Percentiles rank a stretch among this genome's conserved stretches.
Conservation (phyloP, 2,113 vertebrate genomes). For the Abramis brama region DNA sequence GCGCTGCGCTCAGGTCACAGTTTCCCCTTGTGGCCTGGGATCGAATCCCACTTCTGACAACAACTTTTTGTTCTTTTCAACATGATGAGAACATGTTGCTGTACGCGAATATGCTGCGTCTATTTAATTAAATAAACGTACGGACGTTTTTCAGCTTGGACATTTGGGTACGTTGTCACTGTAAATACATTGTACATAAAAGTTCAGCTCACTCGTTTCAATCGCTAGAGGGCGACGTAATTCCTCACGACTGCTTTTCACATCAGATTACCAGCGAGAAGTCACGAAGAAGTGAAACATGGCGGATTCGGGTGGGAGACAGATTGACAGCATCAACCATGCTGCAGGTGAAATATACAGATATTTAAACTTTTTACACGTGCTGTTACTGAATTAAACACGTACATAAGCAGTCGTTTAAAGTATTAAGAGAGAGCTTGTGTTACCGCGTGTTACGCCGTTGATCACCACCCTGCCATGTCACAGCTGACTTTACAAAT, state of each 20-base stretch:
- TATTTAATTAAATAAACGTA: no score
- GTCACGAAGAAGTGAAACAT: conserved; percentile 68
- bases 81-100: no score
- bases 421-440: not conserved
- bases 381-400: not conserved
- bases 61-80: no score
- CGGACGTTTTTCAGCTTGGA: no score
- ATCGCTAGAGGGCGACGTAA: conserved; percentile 55
- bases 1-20: conserved; percentile 66
- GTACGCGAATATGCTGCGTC: not conserved
- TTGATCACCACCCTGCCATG: not conserved
- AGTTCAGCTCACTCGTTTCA: not conserved
- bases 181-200: not conserved
- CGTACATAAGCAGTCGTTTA: not conserved
- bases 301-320: conserved; percentile 71
- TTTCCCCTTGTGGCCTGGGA: conserved; percentile 65
- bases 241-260: not conserved
- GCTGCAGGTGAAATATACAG: conserved; percentile 40
- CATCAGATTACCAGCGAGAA: not conserved
- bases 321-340: conserved; percentile 51
- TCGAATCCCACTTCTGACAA: conserved; percentile 66
- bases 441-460: not conserved
- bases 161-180: not conserved
- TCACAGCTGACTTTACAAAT: conserved; percentile 15
- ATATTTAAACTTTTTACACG: not conserved